Evolutionary conservation across 2,113 vertebrate genomes (phyloP).

Genomic region (Uria aalge): DNA sequence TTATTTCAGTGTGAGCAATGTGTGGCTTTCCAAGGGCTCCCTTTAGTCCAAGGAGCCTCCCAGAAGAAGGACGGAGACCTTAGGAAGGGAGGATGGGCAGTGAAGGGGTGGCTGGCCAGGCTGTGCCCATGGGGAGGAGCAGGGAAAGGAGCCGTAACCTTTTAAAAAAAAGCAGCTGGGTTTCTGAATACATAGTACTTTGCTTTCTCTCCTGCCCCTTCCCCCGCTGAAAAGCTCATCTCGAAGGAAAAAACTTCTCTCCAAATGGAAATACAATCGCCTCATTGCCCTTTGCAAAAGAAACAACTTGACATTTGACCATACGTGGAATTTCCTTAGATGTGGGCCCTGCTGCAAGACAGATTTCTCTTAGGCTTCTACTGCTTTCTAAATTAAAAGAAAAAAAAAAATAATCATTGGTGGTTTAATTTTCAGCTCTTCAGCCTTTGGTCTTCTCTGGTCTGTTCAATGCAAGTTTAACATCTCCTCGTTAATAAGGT

Average conservation of each 20-base stretch:
- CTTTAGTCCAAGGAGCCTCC: neutral
- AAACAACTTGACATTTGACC: constrained; percentile 29
- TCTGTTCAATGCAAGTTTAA: neutral
- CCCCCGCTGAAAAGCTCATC: neutral
- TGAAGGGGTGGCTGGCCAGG: neutral
- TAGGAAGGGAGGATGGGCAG: neutral
- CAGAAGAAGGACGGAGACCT: neutral
- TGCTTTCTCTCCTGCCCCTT: neutral
- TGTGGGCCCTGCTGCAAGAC: neutral
- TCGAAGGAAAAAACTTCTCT: constrained; percentile 7
- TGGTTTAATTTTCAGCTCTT: neutral
- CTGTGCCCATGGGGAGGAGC: neutral
- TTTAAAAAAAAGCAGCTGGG: neutral
- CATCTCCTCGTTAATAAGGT: neutral
- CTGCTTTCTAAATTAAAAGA: neutral
- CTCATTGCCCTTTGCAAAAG: neutral
- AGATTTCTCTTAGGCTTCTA: neutral
- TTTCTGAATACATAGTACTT: neutral
- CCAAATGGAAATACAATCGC: neutral
- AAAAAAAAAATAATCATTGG: neutral
- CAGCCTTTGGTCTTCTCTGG: neutral
- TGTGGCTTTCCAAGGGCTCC: neutral
- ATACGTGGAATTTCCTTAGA: neutral
- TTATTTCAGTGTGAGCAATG: rapidly evolving
- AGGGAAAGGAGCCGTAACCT: neutral